Conservation (phyloP, 2,113 vertebrate genomes). For the Apodemus sylvaticus region DNA sequence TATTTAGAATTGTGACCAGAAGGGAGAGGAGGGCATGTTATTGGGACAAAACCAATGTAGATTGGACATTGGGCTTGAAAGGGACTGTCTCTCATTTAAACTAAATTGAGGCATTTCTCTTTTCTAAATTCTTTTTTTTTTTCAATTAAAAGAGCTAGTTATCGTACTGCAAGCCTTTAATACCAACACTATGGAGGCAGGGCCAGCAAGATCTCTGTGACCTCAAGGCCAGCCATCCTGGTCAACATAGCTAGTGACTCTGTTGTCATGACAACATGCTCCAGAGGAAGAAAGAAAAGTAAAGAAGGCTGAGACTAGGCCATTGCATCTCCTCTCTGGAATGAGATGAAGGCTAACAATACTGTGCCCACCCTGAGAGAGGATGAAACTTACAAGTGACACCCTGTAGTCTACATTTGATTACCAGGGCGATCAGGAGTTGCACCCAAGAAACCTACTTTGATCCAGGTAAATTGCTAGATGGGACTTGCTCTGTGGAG, state of each 20-base stretch:
- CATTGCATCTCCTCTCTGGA: neutral
- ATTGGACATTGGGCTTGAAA: neutral
- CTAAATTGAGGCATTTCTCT: neutral
- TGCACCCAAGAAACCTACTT: neutral
- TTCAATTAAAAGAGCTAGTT: neutral
- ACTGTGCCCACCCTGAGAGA: neutral
- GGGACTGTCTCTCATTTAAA: neutral
- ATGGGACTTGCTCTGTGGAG: neutral
- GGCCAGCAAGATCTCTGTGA: neutral
- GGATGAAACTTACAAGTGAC: neutral
- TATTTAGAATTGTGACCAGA: neutral
- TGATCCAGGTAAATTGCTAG: neutral
- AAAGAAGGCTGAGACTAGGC: neutral
- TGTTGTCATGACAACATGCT: neutral
- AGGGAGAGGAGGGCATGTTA: neutral
- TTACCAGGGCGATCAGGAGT: neutral
- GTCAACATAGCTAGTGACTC: neutral
- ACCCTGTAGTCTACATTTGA: neutral
- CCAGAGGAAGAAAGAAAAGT: neutral
- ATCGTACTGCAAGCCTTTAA: neutral
- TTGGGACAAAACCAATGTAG: neutral
- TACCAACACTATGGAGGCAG: neutral
- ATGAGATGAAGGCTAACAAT: neutral
- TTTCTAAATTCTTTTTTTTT: neutral
- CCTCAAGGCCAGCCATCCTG: neutral